Evolutionary conservation across 35 echinoderm and acorn worm genomes (phyloP), one percentile per base, ranked within the genome.

Genomic region (Apostichopus japonicus): DNA sequence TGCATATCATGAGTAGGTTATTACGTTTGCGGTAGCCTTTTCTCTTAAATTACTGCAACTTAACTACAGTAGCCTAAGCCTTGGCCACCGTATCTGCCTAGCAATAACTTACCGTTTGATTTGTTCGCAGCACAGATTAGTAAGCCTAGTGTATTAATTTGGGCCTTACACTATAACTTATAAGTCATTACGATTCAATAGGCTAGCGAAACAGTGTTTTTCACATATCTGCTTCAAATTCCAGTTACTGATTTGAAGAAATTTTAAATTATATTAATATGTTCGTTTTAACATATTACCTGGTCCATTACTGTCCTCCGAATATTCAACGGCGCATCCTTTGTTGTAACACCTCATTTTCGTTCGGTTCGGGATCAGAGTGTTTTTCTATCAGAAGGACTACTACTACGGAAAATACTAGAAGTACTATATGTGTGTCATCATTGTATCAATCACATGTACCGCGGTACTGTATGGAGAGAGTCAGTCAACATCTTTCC

Each of bases 311-410:
- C 93, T 44, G 8, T 88, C 77, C 54, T 59, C 75, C 10, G 59
- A 79, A 55, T 83, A 95, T 63, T 93, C 75, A 51, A 72, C 77
- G 22, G 76, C 91, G 72, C 94, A 95, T 59, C 94, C 94, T 72
- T 93, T 95, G 79, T 95, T 95, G 86, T 93, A 95, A 57, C 94
- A 95, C 55, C 90, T 77, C 73, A 92, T 78, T 25, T 44, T 92
- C 33, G 33, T 44, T 44, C 2, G 33, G 4, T 44, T 44, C 3
- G 33, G 33, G 33, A 44, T 44, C 33, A 4, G 33, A 44, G 4
- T 44, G 33, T 44, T 44, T 44, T 44, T 44, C 33, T 44, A 44
- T 44, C 2, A 44, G 33, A 3, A 44, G 33, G 2, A 44, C 33
- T 44, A 44, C 33, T 33, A 33, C 27, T 44, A 44, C 33, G 33